phyloP scores from a whole-genome alignment of 2,888 invertebrate species.

The Bellardia bayeri region DNA sequence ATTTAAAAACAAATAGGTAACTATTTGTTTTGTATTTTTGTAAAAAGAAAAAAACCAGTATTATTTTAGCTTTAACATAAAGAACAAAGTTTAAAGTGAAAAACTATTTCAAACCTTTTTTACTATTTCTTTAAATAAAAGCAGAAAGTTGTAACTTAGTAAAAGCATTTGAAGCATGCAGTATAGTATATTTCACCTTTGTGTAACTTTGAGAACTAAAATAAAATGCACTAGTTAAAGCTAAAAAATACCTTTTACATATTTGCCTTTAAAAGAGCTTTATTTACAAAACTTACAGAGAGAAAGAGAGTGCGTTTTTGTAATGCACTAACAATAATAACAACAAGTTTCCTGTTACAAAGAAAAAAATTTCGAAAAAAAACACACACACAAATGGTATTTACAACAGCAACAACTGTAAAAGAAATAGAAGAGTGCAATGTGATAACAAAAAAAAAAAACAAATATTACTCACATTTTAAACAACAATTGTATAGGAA shows the following conservation, averaged over 20 bases:
- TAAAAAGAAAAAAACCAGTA: background rate
- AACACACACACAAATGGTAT: constrained; percentile 35
- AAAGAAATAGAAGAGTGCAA: constrained; percentile 51
- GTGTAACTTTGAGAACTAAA: constrained; percentile 63
- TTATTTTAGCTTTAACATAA: background rate
- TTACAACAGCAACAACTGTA: background rate
- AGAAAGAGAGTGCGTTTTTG: constrained; percentile 5
- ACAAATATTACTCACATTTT: constrained; percentile 49
- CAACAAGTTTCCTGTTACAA: constrained; percentile 3
- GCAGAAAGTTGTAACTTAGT: background rate
- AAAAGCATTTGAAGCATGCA: constrained; percentile 13
- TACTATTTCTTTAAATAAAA: background rate
- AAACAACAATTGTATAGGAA: constrained; percentile 47
- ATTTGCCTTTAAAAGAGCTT: constrained; percentile 29
- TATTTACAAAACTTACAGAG: background rate
- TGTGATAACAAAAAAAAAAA: constrained; percentile 48
- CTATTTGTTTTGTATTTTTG: background rate
- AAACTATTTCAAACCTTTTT: background rate
- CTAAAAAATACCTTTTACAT: constrained; percentile 2
- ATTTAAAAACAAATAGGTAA: background rate
- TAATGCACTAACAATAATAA: constrained; percentile 16
- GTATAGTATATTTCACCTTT: constrained; percentile 66
- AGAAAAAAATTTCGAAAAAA: constrained; percentile 9
- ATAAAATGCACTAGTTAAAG: constrained; percentile 41
- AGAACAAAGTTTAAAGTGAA: background rate